phyloP scores from a whole-genome alignment of 1,140 invertebrate genomes.

The Diuraphis noxia region DNA sequence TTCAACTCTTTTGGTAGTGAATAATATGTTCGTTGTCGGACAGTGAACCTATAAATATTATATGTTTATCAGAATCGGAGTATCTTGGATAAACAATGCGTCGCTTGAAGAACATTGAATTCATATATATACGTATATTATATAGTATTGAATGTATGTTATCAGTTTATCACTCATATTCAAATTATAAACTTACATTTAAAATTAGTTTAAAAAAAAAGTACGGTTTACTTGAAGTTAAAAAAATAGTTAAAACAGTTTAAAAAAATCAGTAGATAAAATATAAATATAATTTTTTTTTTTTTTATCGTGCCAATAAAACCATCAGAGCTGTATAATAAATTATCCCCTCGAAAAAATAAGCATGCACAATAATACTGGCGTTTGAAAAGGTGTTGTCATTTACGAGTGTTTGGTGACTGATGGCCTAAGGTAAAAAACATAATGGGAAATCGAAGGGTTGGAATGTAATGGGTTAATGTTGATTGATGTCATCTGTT shows the following conservation, averaged over 20 bases:
- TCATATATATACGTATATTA: background rate
- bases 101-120: background rate
- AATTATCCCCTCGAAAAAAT: background rate
- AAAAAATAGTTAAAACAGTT: no score
- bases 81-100: background rate
- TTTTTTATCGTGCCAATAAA: background rate
- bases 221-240: background rate
- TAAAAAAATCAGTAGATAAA: background rate
- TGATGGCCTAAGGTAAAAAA: conserved; percentile 50
- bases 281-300: background rate
- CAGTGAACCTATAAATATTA: background rate
- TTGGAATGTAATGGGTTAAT: conserved; percentile 40
- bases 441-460: conserved; percentile 45
- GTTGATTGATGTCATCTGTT: conserved; percentile 53
- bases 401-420: conserved; percentile 48
- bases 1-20: conserved; percentile 21
- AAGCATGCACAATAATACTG: conserved; percentile 23
- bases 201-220: background rate
- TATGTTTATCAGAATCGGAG: conserved; percentile 3
- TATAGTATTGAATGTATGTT: background rate
- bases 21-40: background rate
- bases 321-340: background rate
- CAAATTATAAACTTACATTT: background rate
- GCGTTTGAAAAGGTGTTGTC: conserved; percentile 43
- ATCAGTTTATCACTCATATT: background rate